Base-by-base conservation (phyloP, 2,113 vertebrate genomes). In the Centropristis striata region DNA sequence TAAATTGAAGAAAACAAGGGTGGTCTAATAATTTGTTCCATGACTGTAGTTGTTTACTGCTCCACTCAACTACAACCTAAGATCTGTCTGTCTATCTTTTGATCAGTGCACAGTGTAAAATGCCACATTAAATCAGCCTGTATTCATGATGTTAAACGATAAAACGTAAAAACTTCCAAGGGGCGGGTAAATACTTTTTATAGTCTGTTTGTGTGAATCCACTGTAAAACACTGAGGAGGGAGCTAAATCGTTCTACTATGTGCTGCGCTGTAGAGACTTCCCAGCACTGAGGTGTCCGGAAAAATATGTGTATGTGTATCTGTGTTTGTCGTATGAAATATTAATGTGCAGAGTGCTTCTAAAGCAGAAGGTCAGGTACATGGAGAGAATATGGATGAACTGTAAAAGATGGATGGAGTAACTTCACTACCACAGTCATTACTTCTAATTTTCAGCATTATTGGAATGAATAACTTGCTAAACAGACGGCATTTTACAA, bases 261-360 rank as follows among this genome's bases (percentile, higher is more conserved):
- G 4, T 11, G 42, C 64, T 75, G 60, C 25, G 41, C 23, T 75
- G 54, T 71, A 55, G 64, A 78, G 75, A 71, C 59, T 66, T 32
- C 42, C 44, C 20, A 78, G 15, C 49, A 23, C 46, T 41, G 18
- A 57, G 42, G 20, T 55, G n/a, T 77, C 18, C 4, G 46, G 25
- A 23, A 27, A 67, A 76, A 5, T 55, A 3, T 61, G 71, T 37
- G 20, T 44, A 25, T 51, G 54, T 66, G 64, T 78, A 47, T 81
- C n/a, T 46, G 71, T 71, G 81, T 80, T 70, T 60, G 75, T 55
- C 53, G 60, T 61, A 81, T 90, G 69, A 91, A 92, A 91, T 92
- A 90, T 92, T 83, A 75, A 90, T 90, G 83, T 66, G 47, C 21
- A 65, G 78, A 69, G 81, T 71, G 85, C 72, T 37, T 78, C 20